These are phyloP conservation scores for Pelmatolapia mariae DNA, from an alignment of 2,113 vertebrate genomes.

Conservation along the genomic window DNA sequence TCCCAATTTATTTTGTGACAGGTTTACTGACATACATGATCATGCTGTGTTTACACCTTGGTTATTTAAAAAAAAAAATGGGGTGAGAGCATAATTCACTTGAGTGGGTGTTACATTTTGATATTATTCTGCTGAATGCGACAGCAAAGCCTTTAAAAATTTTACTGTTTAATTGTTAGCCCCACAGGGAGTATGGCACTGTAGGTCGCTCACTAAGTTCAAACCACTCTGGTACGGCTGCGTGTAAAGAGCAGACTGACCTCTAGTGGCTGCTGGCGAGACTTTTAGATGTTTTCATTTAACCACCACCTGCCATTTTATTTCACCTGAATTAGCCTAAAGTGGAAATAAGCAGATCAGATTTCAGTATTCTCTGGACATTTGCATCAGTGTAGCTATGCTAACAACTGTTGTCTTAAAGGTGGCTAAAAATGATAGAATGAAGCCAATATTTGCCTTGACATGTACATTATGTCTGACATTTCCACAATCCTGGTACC, in stretches of 20 bases:
- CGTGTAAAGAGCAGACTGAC: background rate
- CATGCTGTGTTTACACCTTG: background rate
- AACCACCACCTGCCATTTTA: background rate
- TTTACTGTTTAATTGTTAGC: background rate
- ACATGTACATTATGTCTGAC: slow-evolving; percentile 14
- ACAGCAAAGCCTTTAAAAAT: slow-evolving; percentile 51
- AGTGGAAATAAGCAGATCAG: background rate
- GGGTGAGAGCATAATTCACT: background rate
- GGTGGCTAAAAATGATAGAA: slow-evolving; percentile 12
- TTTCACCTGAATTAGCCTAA: background rate
- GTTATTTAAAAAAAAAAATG: background rate
- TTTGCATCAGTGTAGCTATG: slow-evolving; percentile 18
- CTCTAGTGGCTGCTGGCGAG: background rate
- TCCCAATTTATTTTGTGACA: background rate
- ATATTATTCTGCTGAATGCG: slow-evolving; percentile 40
- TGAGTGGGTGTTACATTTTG: background rate
- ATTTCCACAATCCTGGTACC: slow-evolving; percentile 18
- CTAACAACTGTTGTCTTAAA: slow-evolving; percentile 38
- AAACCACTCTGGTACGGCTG: background rate
- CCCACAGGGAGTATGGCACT: background rate
- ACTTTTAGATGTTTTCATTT: background rate
- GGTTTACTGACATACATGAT: background rate
- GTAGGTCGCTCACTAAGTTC: background rate
- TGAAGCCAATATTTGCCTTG: slow-evolving; percentile 45
- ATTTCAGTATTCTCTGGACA: background rate